These are phyloP conservation scores for Hiodon alosoides DNA, from an alignment of 2,113 vertebrate species.

Conservation along the genomic window DNA sequence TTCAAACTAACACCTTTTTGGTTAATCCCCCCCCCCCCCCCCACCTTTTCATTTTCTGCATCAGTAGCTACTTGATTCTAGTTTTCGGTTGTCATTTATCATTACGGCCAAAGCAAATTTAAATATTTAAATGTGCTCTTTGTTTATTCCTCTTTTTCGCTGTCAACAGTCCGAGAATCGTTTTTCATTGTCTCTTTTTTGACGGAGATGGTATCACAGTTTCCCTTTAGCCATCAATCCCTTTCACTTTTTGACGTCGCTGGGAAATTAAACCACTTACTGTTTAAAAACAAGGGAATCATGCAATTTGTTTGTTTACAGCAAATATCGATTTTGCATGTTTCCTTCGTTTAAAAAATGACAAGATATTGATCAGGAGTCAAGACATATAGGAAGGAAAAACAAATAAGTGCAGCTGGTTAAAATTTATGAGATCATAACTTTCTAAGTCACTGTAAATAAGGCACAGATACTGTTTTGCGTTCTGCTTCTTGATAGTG, in stretches of 20 bases:
- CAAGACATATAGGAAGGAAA: slow-evolving; percentile 26
- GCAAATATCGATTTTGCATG: slow-evolving; percentile 67
- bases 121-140: slow-evolving; percentile 69
- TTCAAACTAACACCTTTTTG: no score
- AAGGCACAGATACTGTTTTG: slow-evolving; percentile 21
- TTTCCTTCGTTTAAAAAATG: slow-evolving; percentile 59
- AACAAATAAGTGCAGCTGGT: slow-evolving; percentile 42
- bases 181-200: slow-evolving; percentile 66
- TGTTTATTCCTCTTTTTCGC: slow-evolving; percentile 50
- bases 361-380: slow-evolving; percentile 54
- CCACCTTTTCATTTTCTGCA: slow-evolving; percentile 71
- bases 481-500: neutral
- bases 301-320: slow-evolving; percentile 64
- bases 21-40: slow-evolving; percentile 44
- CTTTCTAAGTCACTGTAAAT: slow-evolving; percentile 54
- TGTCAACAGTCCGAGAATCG: slow-evolving; percentile 60
- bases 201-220: slow-evolving; percentile 64
- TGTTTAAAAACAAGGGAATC: slow-evolving; percentile 59
- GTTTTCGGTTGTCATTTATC: slow-evolving; percentile 69
- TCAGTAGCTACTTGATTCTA: slow-evolving; percentile 70
- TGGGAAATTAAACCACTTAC: slow-evolving; percentile 40
- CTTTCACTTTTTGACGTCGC: slow-evolving; percentile 69
- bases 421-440: slow-evolving; percentile 61
- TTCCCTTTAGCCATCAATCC: slow-evolving; percentile 64
- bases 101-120: slow-evolving; percentile 61